Conservation (phyloP, 2,113 vertebrate genomes). For the Syngnathus typhle region DNA sequence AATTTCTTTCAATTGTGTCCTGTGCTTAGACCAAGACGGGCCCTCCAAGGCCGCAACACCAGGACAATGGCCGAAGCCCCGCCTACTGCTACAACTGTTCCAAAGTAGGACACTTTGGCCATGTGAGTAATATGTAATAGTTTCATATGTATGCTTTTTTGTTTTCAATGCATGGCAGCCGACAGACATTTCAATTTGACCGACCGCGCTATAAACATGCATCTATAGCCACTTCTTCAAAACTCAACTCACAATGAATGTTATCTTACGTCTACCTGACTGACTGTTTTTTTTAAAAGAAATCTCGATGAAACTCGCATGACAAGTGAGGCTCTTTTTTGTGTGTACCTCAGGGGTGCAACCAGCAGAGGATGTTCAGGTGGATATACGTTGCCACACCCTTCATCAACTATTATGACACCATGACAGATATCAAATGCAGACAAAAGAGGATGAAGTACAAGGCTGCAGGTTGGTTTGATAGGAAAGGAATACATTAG, state of each 20-base stretch:
- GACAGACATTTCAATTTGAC: background rate
- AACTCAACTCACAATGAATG: no score
- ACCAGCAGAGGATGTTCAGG: constrained; percentile 62
- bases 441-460: constrained; percentile 27
- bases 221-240: no score
- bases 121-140: constrained; percentile 53
- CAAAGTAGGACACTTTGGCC: constrained; percentile 68
- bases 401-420: constrained; percentile 64
- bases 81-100: constrained; percentile 74
- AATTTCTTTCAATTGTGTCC: background rate
- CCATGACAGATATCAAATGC: constrained; percentile 28
- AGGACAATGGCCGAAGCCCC: constrained; percentile 17
- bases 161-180: background rate
- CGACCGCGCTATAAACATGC: no score
- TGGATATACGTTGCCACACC: constrained; percentile 51
- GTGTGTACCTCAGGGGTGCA: constrained; percentile 52
- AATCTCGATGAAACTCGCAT: no score
- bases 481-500: background rate
- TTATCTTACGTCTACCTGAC: no score
- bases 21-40: constrained; percentile 50
- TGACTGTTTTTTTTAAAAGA: no score
- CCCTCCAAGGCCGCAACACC: constrained; percentile 13
- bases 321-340: background rate
- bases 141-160: background rate
- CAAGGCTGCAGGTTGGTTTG: constrained; percentile 52